Evolutionary conservation across 1,140 invertebrate species (phyloP).

Genomic region (Cotesia typhae): DNA sequence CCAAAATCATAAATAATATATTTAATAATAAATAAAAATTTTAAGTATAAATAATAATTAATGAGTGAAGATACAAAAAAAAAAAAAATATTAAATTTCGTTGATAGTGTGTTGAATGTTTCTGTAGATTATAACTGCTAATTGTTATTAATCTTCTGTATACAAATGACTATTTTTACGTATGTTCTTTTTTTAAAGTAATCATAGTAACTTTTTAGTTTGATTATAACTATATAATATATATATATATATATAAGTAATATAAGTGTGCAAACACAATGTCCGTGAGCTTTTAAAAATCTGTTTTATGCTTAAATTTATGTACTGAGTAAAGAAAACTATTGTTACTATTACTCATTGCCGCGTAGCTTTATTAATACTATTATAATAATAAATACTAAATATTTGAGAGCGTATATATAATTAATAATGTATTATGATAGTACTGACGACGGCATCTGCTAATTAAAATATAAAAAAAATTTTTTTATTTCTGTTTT

Average conservation of each 20-base stretch:
- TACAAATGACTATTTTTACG: constrained; percentile 34
- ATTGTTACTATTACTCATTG: no score
- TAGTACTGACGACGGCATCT: no score
- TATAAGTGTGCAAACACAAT: no score
- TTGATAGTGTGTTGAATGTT: constrained; percentile 61
- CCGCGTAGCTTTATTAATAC: no score
- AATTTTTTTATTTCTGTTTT: background rate
- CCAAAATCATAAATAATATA: constrained; percentile 20
- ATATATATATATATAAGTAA: background rate
- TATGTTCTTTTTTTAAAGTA: constrained; percentile 45
- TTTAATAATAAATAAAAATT: constrained; percentile 47
- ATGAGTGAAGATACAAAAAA: constrained; percentile 14
- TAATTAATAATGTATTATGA: no score
- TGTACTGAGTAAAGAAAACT: no score
- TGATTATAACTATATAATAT: constrained; percentile 34
- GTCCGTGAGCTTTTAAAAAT: no score
- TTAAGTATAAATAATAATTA: constrained; percentile 20
- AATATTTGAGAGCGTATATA: no score
- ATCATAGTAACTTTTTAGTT: constrained; percentile 39
- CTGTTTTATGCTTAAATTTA: no score
- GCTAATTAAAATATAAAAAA: no score
- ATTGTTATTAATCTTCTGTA: constrained; percentile 48
- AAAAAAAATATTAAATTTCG: constrained; percentile 52
- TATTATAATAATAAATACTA: no score
- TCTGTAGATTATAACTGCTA: constrained; percentile 57